A percentile compares a stretch with the other conserved stretches of the same genome.
Evolutionary conservation across 1,140 invertebrate species (phyloP).

Genomic region (Dinothrombium tinctorium): DNA sequence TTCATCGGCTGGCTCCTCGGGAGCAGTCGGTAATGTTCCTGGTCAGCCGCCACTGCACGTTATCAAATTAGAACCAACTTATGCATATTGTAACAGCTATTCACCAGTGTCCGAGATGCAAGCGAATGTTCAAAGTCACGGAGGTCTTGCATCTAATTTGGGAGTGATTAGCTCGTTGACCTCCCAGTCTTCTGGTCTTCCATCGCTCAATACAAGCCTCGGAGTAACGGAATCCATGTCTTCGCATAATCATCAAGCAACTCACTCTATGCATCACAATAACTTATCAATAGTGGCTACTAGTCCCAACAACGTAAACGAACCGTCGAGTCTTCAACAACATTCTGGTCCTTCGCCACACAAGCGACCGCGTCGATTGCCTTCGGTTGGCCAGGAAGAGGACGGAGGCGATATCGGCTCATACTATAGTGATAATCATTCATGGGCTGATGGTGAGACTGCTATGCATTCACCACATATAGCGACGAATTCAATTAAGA

Average conservation of each 20-base stretch:
- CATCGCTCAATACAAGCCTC: too few species aligned
- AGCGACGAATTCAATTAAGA: slow-evolving; percentile 1
- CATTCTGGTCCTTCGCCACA: background rate
- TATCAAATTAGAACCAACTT: background rate
- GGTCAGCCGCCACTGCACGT: background rate
- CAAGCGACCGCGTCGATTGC: background rate
- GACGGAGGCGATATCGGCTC: too few species aligned
- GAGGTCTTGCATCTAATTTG: background rate
- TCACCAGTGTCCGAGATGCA: slow-evolving; percentile 1
- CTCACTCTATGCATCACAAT: background rate
- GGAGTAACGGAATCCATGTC: too few species aligned
- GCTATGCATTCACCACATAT: background rate
- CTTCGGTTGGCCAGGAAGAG: too few species aligned
- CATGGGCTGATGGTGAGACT: background rate
- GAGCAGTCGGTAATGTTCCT: background rate
- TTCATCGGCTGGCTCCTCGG: background rate
- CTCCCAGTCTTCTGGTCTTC: too few species aligned
- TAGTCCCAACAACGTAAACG: background rate
- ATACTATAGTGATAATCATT: background rate
- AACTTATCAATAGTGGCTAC: background rate
- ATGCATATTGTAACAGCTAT: background rate
- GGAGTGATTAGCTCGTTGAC: background rate
- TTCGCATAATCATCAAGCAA: background rate
- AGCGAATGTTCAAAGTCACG: background rate
- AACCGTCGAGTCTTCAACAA: background rate